Base-by-base conservation (phyloP, 2,797 vertebrate genomes). In the Rallus crepitans region DNA sequence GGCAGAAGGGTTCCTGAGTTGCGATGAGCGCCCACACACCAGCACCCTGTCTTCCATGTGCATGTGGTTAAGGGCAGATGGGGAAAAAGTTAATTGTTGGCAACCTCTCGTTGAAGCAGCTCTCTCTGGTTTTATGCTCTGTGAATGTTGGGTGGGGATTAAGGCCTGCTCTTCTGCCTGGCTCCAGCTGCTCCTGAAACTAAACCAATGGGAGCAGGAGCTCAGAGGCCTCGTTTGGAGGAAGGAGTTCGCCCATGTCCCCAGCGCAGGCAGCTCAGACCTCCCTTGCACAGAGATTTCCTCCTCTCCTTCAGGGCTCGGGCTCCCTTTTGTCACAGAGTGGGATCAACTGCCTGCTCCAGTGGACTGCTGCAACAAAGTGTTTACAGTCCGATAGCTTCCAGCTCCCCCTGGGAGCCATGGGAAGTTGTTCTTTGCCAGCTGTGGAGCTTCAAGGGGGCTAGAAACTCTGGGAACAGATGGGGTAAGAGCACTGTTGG, bases 361-460 rank as follows among this genome's bases (percentile, higher is more conserved):
- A 4, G 55, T 28, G 81, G 77, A 83, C 70, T 78, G 73, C 93
- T 87, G 40, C 47, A 12, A 77, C 47, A 80, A 73, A 89, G 89
- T 78, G 92, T 93, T 96, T 96, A 96, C 90, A 96, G 80, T 56
- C 57, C 83, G 69, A 63, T 48, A 52, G 55, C 81, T 94, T 69
- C 88, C 89, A 96, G 71, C 79, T 81, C 78, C 78, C 72, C 21
- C 40, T 6, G 59, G 61, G n/a, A 65, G 89, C 76, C 63, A 7
- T 8, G 24, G 82, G 42, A 45, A 73, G 47, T 80, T 90, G 57
- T 81, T 25, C 64, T 42, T 23, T 61, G 68, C 71, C 60, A 35
- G 68, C 68, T 56, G 50, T 30, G 27, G 66, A 59, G 37, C 24
- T 42, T 39, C 0, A 1, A 71, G 85, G 47, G 79, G 66, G 70